Conservation (phyloP, 2,113 vertebrate species). For the Scalopus aquaticus region DNA sequence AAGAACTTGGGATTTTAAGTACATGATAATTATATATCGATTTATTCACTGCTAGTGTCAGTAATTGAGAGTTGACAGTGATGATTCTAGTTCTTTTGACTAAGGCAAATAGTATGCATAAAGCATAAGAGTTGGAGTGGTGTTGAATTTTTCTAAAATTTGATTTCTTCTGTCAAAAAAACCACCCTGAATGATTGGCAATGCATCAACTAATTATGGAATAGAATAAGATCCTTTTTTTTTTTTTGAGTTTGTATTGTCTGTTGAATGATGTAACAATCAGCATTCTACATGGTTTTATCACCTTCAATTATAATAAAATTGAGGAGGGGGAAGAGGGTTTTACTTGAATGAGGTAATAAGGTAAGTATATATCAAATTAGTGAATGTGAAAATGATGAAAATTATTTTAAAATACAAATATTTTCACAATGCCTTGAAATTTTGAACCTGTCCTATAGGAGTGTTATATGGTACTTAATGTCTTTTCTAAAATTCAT, state of each 20-base stretch:
- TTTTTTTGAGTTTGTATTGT: neutral
- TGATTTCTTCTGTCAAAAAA: neutral
- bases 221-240: neutral
- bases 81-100: neutral
- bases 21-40: neutral
- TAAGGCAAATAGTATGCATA: neutral
- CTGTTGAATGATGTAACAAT: neutral
- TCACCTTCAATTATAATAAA: neutral
- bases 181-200: neutral
- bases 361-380: neutral
- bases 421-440: conserved; percentile 8
- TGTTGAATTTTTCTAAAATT: conserved; percentile 33
- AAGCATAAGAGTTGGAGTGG: neutral
- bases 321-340: neutral
- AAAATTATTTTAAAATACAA: conserved; percentile 2
- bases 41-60: neutral
- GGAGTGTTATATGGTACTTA: neutral
- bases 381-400: neutral
- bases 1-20: neutral
- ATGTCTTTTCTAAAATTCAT: neutral
- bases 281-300: neutral
- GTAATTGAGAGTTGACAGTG: neutral
- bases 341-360: conserved; percentile 9
- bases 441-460: neutral
- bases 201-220: neutral